Evolutionary conservation across 2,113 vertebrate species (phyloP), one percentile per base, ranked within the genome.

Genomic region (Ceuthmochares aereus): DNA sequence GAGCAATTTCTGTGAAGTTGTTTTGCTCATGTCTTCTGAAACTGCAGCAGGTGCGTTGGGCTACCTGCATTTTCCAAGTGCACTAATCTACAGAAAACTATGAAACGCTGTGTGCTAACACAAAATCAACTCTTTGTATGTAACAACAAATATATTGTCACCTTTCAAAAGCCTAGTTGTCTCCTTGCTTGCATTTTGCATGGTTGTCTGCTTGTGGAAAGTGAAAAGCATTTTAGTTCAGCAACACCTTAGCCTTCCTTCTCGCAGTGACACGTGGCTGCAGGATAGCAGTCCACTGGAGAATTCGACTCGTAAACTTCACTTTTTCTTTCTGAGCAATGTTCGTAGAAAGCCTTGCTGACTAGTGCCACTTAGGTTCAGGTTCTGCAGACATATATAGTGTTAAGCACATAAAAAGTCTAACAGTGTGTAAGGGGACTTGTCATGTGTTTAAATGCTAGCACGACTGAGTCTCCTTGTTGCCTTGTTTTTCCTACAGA

Each of bases 401-500:
- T 47, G 49, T 70, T 43, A 47, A 45, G 43, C 52, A 34, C 0
- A 0, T 21, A 1, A 42, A 54, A 90, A 72, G 59, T 83, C 85
- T 37, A 64, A 36, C 42, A 5, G 74, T 5, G 14, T 47, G 45
- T 62, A 58, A 62, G 32, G 54, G 72, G 55, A 74, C 59, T 87
- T 77, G 62, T 56, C 32, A 4, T 23, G 19, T 59, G 64, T 81
- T 95, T 66, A 34, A 80, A 59, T 3, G 0, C 79, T 18, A 26
- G 15, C 27, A 62, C 60, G 47, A 29, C 63, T 55, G 37, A 87
- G 37, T 47, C 67, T 76, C n/a, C 2, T 11, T 20, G 21, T 80
- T 77, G 79, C 51, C 76, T 78, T 90, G 21, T 83, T 96, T 95
- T 83, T 68, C 64, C 30, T 78, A 54, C 55, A 90, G 64, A 63